Evolutionary conservation across 1,140 invertebrate species (phyloP).

Genomic region (Phocides pigmalion): DNA sequence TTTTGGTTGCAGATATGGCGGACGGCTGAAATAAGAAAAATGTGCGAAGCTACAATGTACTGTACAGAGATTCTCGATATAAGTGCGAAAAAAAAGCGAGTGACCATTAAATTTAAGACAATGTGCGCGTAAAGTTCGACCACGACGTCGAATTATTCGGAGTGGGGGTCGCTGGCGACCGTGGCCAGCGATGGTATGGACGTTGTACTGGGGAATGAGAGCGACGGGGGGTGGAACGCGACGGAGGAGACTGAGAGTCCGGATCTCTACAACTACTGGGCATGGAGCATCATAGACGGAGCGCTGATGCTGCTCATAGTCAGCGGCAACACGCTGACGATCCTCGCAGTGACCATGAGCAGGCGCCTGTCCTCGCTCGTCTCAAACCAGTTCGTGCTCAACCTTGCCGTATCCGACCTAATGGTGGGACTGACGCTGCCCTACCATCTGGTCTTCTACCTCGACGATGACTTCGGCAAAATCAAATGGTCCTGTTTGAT

Average conservation of each 20-base stretch:
- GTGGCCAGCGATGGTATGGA: conserved; percentile 80
- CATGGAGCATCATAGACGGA: conserved; percentile 86
- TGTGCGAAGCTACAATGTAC: conserved; percentile 47
- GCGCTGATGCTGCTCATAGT: conserved; percentile 87
- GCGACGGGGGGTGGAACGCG: conserved; percentile 59
- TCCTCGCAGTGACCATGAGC: conserved; percentile 87
- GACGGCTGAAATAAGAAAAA: conserved; percentile 39
- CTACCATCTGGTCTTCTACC: conserved; percentile 89
- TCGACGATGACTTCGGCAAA: conserved; percentile 83
- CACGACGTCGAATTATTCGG: conserved; percentile 71
- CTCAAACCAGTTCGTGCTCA: conserved; percentile 90
- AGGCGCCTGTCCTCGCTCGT: conserved; percentile 86
- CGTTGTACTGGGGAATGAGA: conserved; percentile 68
- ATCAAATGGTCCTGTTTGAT: conserved; percentile 86
- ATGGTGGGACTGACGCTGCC: conserved; percentile 89
- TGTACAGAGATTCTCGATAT: conserved; percentile 43
- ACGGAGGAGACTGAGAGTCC: conserved; percentile 48
- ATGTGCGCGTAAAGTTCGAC: conserved; percentile 64
- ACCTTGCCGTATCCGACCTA: conserved; percentile 89
- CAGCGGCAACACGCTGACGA: conserved; percentile 88
- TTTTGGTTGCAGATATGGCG: conserved; percentile 13
- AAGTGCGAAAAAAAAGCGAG: conserved; percentile 47
- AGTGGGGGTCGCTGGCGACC: conserved; percentile 72
- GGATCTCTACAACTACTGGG: conserved; percentile 78
- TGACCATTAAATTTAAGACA: conserved; percentile 59